Conservation (phyloP, 2,113 vertebrate species). For the Pachyramphus minor region DNA sequence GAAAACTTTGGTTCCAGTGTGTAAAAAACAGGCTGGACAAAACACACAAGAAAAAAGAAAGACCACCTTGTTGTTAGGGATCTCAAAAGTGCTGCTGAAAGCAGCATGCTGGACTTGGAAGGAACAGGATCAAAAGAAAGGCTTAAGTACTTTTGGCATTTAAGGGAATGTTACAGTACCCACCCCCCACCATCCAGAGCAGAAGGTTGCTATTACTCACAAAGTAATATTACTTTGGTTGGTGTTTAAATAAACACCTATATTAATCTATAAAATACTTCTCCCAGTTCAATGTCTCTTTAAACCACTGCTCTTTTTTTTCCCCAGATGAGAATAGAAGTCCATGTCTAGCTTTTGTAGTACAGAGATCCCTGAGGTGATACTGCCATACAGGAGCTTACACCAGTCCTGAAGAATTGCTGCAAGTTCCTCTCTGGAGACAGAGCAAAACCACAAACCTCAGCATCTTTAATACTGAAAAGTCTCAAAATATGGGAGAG, state of each 20-base stretch:
- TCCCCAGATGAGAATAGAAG: not conserved
- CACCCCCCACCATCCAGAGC: not conserved
- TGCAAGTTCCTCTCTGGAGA: not conserved
- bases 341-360: not conserved
- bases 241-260: not conserved
- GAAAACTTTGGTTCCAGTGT: not conserved
- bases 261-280: not conserved
- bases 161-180: not conserved
- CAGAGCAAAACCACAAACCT: not conserved
- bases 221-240: no score
- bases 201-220: not conserved
- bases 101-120: not conserved
- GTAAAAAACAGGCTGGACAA: not conserved
- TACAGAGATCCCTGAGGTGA: not conserved
- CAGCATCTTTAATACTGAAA: not conserved
- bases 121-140: not conserved
- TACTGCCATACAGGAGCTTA: not conserved
- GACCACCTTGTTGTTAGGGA: not conserved
- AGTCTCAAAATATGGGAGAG: not conserved
- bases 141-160: not conserved
- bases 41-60: not conserved
- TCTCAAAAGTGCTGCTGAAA: not conserved
- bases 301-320: not conserved
- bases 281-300: not conserved
- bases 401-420: not conserved